These are phyloP conservation scores for Paedocypris micromegethes DNA, from an alignment of 2,797 vertebrate genomes.

Conservation along the genomic window DNA sequence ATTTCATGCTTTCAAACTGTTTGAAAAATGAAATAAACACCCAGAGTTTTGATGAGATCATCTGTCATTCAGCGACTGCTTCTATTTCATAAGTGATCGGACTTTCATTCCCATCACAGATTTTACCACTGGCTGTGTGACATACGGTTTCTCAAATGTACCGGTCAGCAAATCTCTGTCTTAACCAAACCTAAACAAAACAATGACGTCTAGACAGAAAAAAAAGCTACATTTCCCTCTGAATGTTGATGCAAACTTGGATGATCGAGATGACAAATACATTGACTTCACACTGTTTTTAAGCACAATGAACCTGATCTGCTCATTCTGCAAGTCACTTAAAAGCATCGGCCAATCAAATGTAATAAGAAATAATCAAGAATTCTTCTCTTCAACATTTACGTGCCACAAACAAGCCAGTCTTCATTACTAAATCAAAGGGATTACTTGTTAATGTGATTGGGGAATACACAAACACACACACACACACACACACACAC, in stretches of 20 bases:
- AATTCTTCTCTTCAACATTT: not conserved
- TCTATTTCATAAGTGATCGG: constrained; percentile 2
- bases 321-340: too few species aligned
- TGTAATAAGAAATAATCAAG: too few species aligned
- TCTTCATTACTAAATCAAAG: constrained; percentile 17
- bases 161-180: constrained; percentile 7
- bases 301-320: too few species aligned
- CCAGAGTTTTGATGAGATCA: not conserved
- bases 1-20: not conserved
- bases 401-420: not conserved
- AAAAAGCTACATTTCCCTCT: too few species aligned
- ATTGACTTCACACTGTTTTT: too few species aligned
- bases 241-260: too few species aligned
- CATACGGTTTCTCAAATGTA: not conserved
- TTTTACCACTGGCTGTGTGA: not conserved
- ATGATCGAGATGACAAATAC: too few species aligned
- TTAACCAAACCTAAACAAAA: not conserved
- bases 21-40: not conserved
- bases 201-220: too few species aligned
- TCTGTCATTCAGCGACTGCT: not conserved
- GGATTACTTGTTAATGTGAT: constrained; percentile 18
- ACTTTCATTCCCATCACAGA: not conserved
- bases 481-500: constrained; percentile 18
- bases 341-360: too few species aligned
- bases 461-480: constrained; percentile 7